Evolutionary conservation across 1,140 invertebrate species (phyloP), one percentile per base, ranked within the genome.

Genomic region (Drosophila auraria): DNA sequence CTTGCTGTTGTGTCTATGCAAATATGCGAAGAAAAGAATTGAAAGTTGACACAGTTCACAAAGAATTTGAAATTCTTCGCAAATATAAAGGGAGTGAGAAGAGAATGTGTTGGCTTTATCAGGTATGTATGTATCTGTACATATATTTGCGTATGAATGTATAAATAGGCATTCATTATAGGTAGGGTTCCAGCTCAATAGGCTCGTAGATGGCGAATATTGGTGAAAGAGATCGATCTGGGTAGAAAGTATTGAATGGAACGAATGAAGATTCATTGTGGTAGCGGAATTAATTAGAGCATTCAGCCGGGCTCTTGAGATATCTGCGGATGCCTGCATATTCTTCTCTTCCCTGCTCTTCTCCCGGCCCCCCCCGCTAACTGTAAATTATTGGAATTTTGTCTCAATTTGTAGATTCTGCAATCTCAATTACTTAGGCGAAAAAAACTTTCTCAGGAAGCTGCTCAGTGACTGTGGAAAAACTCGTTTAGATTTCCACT

Each of bases 11-110:
- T 73, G 15, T 77, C 56, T 66, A 80, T 83, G 77, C 70, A 77
- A 84, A 84, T 81, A 40, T 12, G 30, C 44, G 23, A 84, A 51
- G 58, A 60, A 75, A 59, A 62, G 82, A 81, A 84, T 86, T 84
- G 82, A 84, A 84, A 86, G 82, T 84, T 81, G 82, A 78, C 82
- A 81, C 78, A 86, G 82, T 81, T 81, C 33, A 38, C 56, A 71
- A 80, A 80, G 65, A 84, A 74, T 83, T 64, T 40, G 53, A 81
- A 81, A 78, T 62, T 45, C 62, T 57, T 50, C 2, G 72, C 72
- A 7, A 74, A 47, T 17, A 36, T 9, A 54, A 74, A 63, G 56
- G 58, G 36, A 8, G 53, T 56, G 54, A 56, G 54, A 56, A n/a
- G 68, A 60, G 70, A 63, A 72, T 61, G 61, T 75, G 47, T 17